Conservation (phyloP, 1,140 invertebrate species). For the Arctopsyche grandis region DNA sequence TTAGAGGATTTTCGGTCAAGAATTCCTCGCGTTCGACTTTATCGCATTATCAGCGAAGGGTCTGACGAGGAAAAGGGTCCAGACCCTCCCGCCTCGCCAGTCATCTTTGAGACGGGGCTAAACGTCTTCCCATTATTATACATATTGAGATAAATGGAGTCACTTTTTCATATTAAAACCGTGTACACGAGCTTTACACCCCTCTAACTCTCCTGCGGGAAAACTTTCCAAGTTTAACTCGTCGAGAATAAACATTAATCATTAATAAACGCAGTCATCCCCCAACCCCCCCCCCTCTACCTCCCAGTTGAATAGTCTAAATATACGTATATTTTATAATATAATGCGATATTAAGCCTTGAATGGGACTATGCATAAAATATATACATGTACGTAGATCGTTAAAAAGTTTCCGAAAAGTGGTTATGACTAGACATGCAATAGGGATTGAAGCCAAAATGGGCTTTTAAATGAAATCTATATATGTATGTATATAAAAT, state of each 20-base stretch:
- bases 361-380: too few relatives aligned
- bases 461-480: too few relatives aligned
- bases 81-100: neutral
- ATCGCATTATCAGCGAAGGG: constrained; percentile 21
- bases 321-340: too few relatives aligned
- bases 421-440: neutral
- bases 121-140: neutral
- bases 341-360: too few relatives aligned
- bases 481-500: too few relatives aligned
- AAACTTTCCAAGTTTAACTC: too few relatives aligned
- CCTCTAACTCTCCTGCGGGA: too few relatives aligned
- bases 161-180: constrained; percentile 19
- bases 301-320: neutral
- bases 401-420: neutral
- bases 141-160: constrained; percentile 27
- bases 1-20: constrained; percentile 21
- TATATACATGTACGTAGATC: neutral
- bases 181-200: too few relatives aligned
- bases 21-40: constrained; percentile 5
- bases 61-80: neutral
- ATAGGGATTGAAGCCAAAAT: neutral
- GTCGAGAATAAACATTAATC: neutral
- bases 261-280: neutral
- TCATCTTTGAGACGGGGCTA: constrained; percentile 8
- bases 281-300: neutral